Percentiles rank a stretch among this genome's conserved stretches.
Evolutionary conservation across 1,140 invertebrate species (phyloP).

Genomic region (Drosophila bipectinata): DNA sequence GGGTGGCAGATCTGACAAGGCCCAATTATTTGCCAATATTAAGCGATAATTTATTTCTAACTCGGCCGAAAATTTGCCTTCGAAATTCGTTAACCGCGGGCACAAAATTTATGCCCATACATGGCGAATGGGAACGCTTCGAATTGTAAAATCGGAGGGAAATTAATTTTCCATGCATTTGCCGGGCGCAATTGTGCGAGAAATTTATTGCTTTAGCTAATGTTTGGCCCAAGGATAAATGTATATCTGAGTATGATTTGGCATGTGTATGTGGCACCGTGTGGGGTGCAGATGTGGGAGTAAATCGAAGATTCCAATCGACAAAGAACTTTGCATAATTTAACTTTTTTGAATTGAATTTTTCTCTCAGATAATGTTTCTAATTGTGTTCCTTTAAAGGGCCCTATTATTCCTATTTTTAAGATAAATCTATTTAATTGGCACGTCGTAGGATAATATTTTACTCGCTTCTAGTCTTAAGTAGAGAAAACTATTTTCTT

Average conservation of each 20-base stretch:
- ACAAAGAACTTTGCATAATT: conserved; percentile 64
- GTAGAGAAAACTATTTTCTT: conserved; percentile 10
- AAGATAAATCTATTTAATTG: conserved; percentile 6
- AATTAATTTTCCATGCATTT: conserved; percentile 79
- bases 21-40: conserved; percentile 78
- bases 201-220: conserved; percentile 77
- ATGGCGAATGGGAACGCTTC: neutral
- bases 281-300: neutral
- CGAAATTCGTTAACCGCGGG: conserved; percentile 70
- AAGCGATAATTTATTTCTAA: conserved; percentile 80
- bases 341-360: conserved; percentile 28
- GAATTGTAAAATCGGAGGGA: conserved; percentile 72
- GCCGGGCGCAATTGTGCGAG: conserved; percentile 69
- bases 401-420: neutral
- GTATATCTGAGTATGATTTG: neutral
- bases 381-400: neutral
- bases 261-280: neutral
- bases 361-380: neutral
- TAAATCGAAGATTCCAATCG: conserved; percentile 17
- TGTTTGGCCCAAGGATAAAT: conserved; percentile 70
- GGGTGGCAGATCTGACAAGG: conserved; percentile 27
- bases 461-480: conserved; percentile 7
- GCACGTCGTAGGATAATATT: conserved; percentile 14
- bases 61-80: conserved; percentile 56
- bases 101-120: conserved; percentile 62